Base-by-base conservation (phyloP, 1,140 invertebrate genomes). In the Drosophila sp. region DNA sequence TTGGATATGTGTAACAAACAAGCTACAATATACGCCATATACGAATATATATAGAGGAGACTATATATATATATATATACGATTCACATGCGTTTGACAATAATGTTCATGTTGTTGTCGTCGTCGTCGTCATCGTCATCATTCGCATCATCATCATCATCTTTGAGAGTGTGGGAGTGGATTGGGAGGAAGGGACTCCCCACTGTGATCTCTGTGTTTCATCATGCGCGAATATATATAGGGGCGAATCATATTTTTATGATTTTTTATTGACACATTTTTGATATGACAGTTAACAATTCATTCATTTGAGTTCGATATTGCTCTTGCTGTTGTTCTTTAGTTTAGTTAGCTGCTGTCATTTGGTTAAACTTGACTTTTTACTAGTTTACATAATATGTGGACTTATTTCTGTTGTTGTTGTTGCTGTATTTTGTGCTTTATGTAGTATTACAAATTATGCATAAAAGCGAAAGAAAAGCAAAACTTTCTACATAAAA, bases 1-100 rank as follows among this genome's bases (percentile, higher is more conserved):
- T 84, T 84, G 85, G 70, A 80, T 90, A 75, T 87, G 73, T 84
- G 76, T 84, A 86, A 89, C 84, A 87, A 87, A 87, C 85, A 87
- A 81, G 72, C 75, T 81, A 69, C 55, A 47, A 58, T 60, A 64
- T 56, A 29, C 55, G 40, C 6, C 23, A 38, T 71, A 44, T 30
- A 40, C 7, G 40, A 33, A 56, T 32, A 35, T 40, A 40, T 33
- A 65, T 38, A 41, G n/a, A 54, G 62, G 38, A 58, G 29, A 58
- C 25, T 32, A 33, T 50, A 44, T 60, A n/a, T 55, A 33, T 67
- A 17, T 64, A 55, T 33, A 40, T 10, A n/a, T 44, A 38, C 47
- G 44, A 78, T 81, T 73, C 60, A 55, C 70, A 84, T 77, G 69
- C 73, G 81, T 77, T 72, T 80, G 74, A 80, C 70, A 89, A 89